Percentiles rank a stretch among this genome's conserved stretches.
Evolutionary conservation across 2,888 invertebrate genomes (phyloP).

Genomic region (Ormyrus thymus): DNA sequence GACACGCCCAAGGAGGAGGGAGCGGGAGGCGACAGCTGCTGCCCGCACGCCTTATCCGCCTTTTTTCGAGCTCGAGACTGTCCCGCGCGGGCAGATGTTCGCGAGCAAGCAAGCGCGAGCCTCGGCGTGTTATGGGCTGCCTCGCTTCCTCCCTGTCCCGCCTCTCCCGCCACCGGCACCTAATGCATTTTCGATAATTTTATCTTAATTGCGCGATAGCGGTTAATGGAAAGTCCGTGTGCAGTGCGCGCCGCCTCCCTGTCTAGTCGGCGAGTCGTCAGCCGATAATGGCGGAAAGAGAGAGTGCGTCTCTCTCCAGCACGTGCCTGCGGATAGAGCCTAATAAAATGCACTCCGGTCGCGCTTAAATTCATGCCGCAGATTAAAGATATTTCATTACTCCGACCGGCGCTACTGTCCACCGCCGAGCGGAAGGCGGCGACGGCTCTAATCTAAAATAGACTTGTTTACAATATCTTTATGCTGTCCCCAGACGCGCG

Average conservation of each 20-base stretch:
- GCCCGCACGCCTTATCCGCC: slow-evolving; percentile 16
- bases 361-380: slow-evolving; percentile 29
- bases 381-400: slow-evolving; percentile 44
- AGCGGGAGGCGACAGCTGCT: slow-evolving; percentile 45
- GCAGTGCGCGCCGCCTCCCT: background rate
- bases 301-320: background rate
- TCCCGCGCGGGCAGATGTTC: slow-evolving; percentile 41
- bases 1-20: slow-evolving; percentile 14
- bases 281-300: slow-evolving; percentile 31
- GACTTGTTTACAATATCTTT: slow-evolving; percentile 52
- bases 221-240: slow-evolving; percentile 50
- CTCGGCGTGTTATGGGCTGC: slow-evolving; percentile 4
- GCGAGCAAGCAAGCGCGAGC: slow-evolving; percentile 33
- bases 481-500: background rate
- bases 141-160: background rate
- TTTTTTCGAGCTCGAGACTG: slow-evolving; percentile 14
- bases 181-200: slow-evolving; percentile 58
- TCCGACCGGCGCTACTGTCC: slow-evolving; percentile 5
- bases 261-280: slow-evolving; percentile 29
- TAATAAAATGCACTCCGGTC: slow-evolving; percentile 33
- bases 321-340: slow-evolving; percentile 2
- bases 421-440: background rate
- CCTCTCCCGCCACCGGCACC: background rate
- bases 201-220: slow-evolving; percentile 56
- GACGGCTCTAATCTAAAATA: slow-evolving; percentile 48